These are phyloP conservation scores for Epizoanthus stellaris DNA, from an alignment of 92 coral and sea anemone genomes.

Conservation along the genomic window DNA sequence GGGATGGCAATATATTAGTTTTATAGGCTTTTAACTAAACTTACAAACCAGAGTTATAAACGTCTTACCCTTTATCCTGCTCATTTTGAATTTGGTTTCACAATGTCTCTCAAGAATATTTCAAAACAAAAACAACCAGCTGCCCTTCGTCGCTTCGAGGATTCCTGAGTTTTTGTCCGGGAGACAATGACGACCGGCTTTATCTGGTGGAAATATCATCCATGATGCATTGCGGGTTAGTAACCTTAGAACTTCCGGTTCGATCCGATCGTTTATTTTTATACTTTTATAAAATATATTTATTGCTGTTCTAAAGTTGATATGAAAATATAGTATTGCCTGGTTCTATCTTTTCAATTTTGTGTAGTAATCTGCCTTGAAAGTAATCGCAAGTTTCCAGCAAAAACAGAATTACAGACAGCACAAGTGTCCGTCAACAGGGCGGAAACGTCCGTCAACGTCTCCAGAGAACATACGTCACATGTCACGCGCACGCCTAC, in stretches of 20 bases:
- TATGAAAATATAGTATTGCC: no score
- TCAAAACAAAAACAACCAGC: not conserved
- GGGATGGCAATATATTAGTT: not conserved
- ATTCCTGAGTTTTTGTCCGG: not conserved
- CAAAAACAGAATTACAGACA: no score
- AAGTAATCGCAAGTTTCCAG: no score
- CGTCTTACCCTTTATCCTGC: slow-evolving; percentile 37
- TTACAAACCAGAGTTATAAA: not conserved
- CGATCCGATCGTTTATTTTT: no score
- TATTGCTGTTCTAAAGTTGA: no score
- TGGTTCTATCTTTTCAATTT: no score
- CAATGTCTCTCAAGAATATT: not conserved
- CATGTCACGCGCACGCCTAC: no score
- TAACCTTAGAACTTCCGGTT: not conserved
- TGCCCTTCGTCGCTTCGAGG: not conserved
- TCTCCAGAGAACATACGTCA: no score
- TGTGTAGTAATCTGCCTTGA: no score
- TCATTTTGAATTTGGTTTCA: slow-evolving; percentile 19
- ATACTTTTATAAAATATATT: no score
- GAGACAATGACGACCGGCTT: slow-evolving; percentile 11
- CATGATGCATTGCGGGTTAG: slow-evolving; percentile 27
- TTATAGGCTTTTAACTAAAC: not conserved
- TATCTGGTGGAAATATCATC: slow-evolving; percentile 21
- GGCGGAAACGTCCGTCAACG: no score
- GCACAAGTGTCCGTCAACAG: no score